Evolutionary conservation across 2,888 invertebrate species (phyloP), one percentile per base, ranked within the genome.

Genomic region (Brachyptera risi): DNA sequence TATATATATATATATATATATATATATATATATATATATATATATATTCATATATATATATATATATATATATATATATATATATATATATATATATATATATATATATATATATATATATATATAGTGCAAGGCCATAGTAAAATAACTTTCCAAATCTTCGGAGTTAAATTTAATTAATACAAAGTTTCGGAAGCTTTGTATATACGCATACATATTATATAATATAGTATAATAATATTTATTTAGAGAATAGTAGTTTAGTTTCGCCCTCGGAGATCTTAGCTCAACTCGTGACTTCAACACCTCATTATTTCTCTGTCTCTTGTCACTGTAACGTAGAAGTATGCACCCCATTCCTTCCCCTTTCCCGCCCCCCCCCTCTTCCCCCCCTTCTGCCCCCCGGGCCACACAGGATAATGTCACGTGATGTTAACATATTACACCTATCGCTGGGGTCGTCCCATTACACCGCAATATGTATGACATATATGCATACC

Each of bases 141-240:
- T n/a, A n/a, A n/a, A n/a, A n/a, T n/a, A n/a, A n/a, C n/a, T n/a
- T n/a, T 24, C n/a, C 47, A 47, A 47, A 23, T 47, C 47, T 47
- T 47, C 47, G 47, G n/a, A 42, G 24, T 47, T 9, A 47, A n/a
- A n/a, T 47, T 47, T 47, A 47, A 47, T 47, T 47, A 47, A 47
- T 47, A 21, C 47, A 47, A 47, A 47, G 47, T 47, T 47, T 47
- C 23, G 47, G 47, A 19, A 24, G 47, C 47, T 47, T 47, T 47
- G 47, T 47, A 47, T 21, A 9, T 47, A 21, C 11, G n/a, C 24
- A 47, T 47, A 24, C 24, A 47, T 47, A 24, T n/a, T 24, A 47
- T 21, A 19, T 17, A 42, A 17, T 42, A 42, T 42, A 42, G 42
- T 21, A 42, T 42, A 42, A 21, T 42, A 19, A 42, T 19, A 21